Base-by-base conservation (phyloP, 2,113 vertebrate species). In the Labeo catla region DNA sequence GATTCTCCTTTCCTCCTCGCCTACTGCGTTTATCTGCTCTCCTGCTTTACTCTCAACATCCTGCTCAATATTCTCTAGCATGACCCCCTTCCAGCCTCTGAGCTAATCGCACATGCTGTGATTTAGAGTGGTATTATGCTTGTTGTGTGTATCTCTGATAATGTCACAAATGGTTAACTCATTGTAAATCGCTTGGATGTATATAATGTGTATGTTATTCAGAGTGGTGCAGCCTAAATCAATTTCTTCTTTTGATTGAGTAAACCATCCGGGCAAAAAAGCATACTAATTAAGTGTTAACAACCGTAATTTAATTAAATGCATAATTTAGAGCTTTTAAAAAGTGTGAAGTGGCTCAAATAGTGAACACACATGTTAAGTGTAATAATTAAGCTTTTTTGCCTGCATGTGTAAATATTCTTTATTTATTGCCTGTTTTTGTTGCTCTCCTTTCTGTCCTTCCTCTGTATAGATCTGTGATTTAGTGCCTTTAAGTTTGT, bases 1-100 rank as follows among this genome's bases (percentile, higher is more conserved):
- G 96, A 97, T 93, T 97, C 94, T 90, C 97, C 96, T 94, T 98
- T 98, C 94, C 95, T 98, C 95, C 96, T 95, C 49, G 89, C 90
- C 88, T 95, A 94, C 91, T 95, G 94, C 90, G 86, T 94, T 93
- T 97, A 97, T 94, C 95, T 99, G 90, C 90, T 97, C 91, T 97
- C 95, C 70, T 98, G 93, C 91, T 91, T 94, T 90, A 90, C 92
- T 89, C 88, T 95, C 89, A 94, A 94, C 89, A 85, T 93, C 87
- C 91, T 95, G 89, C 91, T 95, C 93, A 90, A 85, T 92, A 91
- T 93, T 78, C 87, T 95, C 88, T 93, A 96, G 97, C 94, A 92
- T 92, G 93, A 88, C 19, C 54, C 57, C 39, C 16, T 54, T 52
- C 28, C 43, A n/a, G n/a, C n/a, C 15, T 78, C n/a, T 78, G 76